These are phyloP conservation scores for Drosophila quadrilineata DNA, from an alignment of 1,140 invertebrate genomes.

Conservation along the genomic window DNA sequence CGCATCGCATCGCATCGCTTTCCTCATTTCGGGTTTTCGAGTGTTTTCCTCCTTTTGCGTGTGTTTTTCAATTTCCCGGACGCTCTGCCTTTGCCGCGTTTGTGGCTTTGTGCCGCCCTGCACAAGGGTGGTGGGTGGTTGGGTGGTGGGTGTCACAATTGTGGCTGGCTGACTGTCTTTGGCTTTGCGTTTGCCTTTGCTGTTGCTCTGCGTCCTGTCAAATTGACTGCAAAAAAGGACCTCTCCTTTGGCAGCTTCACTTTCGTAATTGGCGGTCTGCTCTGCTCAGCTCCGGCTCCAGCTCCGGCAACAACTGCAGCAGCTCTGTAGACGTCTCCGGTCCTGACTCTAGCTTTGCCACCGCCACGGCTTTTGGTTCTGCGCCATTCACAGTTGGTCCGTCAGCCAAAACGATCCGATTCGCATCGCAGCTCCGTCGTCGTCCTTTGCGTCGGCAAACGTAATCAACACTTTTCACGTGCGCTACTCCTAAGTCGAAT, in stretches of 20 bases:
- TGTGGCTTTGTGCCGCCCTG: constrained; percentile 56
- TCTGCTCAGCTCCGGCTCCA: constrained; percentile 41
- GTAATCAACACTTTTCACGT: constrained; percentile 8
- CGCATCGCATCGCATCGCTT: constrained; percentile 23
- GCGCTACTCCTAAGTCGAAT: constrained; percentile 2
- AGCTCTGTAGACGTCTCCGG: too few species aligned
- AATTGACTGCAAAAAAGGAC: constrained; percentile 81
- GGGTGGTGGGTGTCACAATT: background rate
- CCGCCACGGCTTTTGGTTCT: constrained; percentile 40
- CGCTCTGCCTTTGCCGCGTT: constrained; percentile 17
- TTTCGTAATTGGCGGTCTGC: constrained; percentile 81
- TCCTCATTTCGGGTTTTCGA: constrained; percentile 34
- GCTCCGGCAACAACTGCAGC: too few species aligned
- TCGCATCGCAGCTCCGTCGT: constrained; percentile 37
- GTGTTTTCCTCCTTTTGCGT: constrained; percentile 6
- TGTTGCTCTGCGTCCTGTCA: constrained; percentile 68
- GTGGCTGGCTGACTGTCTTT: constrained; percentile 51
- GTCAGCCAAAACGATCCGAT: constrained; percentile 69
- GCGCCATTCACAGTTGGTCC: constrained; percentile 75
- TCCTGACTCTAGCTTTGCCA: constrained; percentile 36
- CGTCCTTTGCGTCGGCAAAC: constrained; percentile 58
- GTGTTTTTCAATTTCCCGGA: constrained; percentile 26
- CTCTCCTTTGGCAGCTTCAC: constrained; percentile 79
- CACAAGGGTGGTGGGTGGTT: background rate
- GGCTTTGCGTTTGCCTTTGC: too few species aligned